Evolutionary conservation across 2,113 vertebrate genomes (phyloP).

Genomic region (Murina feae): DNA sequence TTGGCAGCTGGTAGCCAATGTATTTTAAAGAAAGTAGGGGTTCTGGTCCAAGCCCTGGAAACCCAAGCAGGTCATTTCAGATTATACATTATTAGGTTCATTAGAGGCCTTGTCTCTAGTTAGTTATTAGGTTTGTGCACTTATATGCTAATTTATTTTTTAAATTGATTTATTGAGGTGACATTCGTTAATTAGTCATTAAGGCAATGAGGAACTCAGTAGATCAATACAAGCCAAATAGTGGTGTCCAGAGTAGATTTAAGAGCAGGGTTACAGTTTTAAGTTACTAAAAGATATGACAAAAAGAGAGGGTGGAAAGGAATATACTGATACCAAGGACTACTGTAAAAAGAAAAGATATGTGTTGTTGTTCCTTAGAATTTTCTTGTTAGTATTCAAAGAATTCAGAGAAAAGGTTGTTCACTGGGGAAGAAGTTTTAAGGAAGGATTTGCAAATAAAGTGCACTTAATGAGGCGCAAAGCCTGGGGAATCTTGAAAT

Average conservation of each 20-base stretch:
- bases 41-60: conserved; percentile 36
- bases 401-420: neutral
- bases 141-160: conserved; percentile 57
- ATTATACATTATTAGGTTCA: conserved; percentile 68
- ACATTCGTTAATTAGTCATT: neutral
- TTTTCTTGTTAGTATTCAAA: neutral
- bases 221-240: neutral
- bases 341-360: neutral
- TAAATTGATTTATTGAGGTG: neutral
- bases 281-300: neutral
- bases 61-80: conserved; percentile 66
- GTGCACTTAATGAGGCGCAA: neutral
- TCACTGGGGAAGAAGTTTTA: neutral
- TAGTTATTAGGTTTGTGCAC: conserved; percentile 55
- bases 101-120: conserved; percentile 49
- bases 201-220: neutral
- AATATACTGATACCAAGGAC: neutral
- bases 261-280: neutral
- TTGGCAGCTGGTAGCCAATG: conserved; percentile 59
- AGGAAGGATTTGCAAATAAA: conserved; percentile 38
- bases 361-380: neutral
- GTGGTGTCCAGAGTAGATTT: neutral
- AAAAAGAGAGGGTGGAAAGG: neutral
- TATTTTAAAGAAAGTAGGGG: conserved; percentile 64
- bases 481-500: neutral